Evolutionary conservation across 2,797 vertebrate species (phyloP), one percentile per base, ranked within the genome.

Genomic region (Erpetoichthys calabaricus): DNA sequence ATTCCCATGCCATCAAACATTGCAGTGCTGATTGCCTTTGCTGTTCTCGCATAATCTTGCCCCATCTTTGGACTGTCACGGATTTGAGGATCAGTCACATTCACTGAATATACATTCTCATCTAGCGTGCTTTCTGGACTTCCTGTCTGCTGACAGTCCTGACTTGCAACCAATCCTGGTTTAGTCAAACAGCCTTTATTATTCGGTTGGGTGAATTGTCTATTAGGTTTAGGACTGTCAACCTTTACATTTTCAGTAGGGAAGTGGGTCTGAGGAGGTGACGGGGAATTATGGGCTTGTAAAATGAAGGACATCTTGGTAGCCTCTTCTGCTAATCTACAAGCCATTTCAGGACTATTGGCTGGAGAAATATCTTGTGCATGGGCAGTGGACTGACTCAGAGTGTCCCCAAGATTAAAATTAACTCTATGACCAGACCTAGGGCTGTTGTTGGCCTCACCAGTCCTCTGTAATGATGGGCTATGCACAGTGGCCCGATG

Each of bases 351-450:
- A 2, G 81, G 77, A 59, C 81, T 82, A 25, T 73, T 75, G 65
- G 72, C 62, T 4, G 78, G 73, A 50, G 79, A 77, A 5, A 73
- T 76, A 45, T 67, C 59, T 65, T 75, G 82, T 61, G 75, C 80
- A 62, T 81, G 72, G 10, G 80, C 85, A 50, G 85, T 73, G 70
- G 85, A 82, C 70, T 85, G 86, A 69, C 78, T 80, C 70, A 71
- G 67, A 58, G 69, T 68, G 47, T 42, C 60, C 3, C 63, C 58
- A 1, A 62, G 51, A 51, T 64, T 68, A 5, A 67, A 64, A 58
- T 70, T 66, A 6, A 67, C 67, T 58, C 68, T 75, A 57, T 75
- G 73, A 4, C 70, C 67, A 53, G 73, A 73, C 44, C 66, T 8
- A 60, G 67, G 70, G 58, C 61, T 68, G 53, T 61, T 70, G 49